Percentiles rank a stretch among this genome's conserved stretches.
Evolutionary conservation across 2,888 invertebrate species (phyloP).

Genomic region (Beris chalybata): DNA sequence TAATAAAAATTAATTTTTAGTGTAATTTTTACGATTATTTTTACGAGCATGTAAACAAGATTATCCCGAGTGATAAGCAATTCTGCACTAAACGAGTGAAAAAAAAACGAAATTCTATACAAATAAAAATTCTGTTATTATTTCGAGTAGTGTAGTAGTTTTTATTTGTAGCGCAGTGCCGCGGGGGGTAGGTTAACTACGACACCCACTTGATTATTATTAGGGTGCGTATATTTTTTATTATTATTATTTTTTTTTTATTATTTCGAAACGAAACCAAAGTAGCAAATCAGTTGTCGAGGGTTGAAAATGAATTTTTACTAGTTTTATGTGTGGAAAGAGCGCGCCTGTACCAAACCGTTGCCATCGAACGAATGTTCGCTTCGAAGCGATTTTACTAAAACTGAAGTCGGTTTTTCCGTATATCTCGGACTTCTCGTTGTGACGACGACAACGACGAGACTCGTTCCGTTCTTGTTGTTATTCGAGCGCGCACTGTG

Average conservation of each 20-base stretch:
- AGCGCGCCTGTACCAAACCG: constrained; percentile 58
- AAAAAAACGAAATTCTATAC: background rate
- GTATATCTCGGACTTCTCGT: constrained; percentile 36
- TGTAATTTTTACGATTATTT: constrained; percentile 34
- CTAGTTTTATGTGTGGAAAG: constrained; percentile 6
- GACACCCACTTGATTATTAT: background rate
- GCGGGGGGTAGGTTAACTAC: too few species aligned
- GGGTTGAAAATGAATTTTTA: background rate
- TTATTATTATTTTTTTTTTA: constrained; percentile 1
- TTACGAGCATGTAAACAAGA: constrained; percentile 36
- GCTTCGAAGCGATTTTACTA: constrained; percentile 56
- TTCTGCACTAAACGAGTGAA: background rate
- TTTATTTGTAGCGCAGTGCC: background rate
- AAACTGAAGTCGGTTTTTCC: constrained; percentile 40
- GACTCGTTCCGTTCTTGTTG: constrained; percentile 14
- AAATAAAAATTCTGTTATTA: background rate
- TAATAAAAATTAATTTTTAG: constrained; percentile 37
- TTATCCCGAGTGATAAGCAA: constrained; percentile 32
- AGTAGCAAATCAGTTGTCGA: background rate
- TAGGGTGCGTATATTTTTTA: constrained; percentile 1
- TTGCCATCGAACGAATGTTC: constrained; percentile 58
- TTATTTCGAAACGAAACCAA: background rate
- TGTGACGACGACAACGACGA: constrained; percentile 33
- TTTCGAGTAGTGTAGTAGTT: background rate
- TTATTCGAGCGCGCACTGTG: constrained; percentile 18